These are phyloP conservation scores for Numenius arquata DNA, from an alignment of 2,113 vertebrate species.

Conservation along the genomic window DNA sequence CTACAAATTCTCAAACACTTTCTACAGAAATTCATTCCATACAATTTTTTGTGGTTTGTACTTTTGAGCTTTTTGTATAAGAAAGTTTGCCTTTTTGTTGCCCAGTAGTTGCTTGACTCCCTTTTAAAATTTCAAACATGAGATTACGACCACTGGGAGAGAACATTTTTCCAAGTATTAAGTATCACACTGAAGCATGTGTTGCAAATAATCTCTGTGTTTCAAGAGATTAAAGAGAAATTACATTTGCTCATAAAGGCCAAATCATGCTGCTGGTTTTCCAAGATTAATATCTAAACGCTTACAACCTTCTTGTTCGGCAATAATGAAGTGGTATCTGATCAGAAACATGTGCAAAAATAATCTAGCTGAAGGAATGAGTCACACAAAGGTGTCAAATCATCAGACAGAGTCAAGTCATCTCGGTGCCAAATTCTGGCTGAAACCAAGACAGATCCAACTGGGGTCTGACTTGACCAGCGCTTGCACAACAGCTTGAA, in stretches of 20 bases:
- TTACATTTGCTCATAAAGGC: neutral
- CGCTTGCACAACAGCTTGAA: neutral
- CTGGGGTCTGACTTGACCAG: neutral
- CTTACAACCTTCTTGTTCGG: neutral
- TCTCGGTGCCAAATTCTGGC: neutral
- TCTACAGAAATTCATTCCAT: neutral
- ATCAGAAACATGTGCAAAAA: neutral
- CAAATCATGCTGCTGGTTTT: neutral
- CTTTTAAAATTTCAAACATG: neutral
- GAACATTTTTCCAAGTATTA: neutral
- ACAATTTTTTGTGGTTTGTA: neutral
- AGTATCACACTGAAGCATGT: neutral
- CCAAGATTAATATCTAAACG: neutral
- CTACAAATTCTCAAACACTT: neutral
- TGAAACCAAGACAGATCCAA: neutral
- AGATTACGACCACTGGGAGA: neutral
- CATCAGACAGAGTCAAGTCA: neutral
- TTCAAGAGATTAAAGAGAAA: constrained; percentile 2
- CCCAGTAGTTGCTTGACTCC: neutral
- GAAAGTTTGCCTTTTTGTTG: neutral
- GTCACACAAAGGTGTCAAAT: constrained; percentile 4
- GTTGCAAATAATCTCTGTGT: neutral
- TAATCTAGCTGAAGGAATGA: neutral
- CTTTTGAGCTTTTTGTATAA: neutral
- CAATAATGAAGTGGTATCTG: neutral